Evolutionary conservation across 2,797 vertebrate genomes (phyloP), one percentile per base, ranked within the genome.

Genomic region (Malacoraja senta): DNA sequence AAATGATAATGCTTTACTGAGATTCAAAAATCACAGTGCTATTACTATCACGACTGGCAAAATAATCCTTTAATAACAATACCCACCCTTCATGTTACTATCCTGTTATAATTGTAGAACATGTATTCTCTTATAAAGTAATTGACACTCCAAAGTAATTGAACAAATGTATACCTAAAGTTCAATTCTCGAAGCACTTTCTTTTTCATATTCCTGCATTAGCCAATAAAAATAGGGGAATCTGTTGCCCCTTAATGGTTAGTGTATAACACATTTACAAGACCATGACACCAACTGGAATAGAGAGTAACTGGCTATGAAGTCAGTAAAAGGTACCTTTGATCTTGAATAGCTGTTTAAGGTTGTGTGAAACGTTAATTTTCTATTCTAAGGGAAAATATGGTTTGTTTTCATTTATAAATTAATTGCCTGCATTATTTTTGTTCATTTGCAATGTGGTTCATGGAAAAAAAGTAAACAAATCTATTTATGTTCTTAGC

Each of bases 121-220:
- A 74, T 2, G 24, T 53, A 21, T 71, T 91, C 9, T 74, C 12
- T 74, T 26, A 38, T 38, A 21, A 74, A 76, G n/a, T 76, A n/a
- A 58, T 58, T 92, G 71, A 76, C 32, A 68, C 26, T 1, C 38
- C 15, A 91, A 24, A 72, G 76, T 0, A 35, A 76, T 92, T 29
- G 71, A 53, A 92, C 24, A 92, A 92, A 76, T 74, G 26, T 26
- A 92, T 92, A 13, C n/a, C 84, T 58, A 58, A 92, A 38, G 9
- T 53, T 74, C 13, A 19, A 76, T 92, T 53, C 71, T 76, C 24
- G 38, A 91, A 91, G 38, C 68, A 44, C 3, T 19, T 32, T 65
- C 10, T 88, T 88, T 88, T 61, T 26, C 3, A 63, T 32, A 68
- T 19, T 38, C 24, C 9, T 74, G 8, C 1, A 91, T 44, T 74